Percentiles rank a stretch among this genome's conserved stretches.
phyloP scores from a whole-genome alignment of 1,140 invertebrate species.

The Hylyphantes graminicola region DNA sequence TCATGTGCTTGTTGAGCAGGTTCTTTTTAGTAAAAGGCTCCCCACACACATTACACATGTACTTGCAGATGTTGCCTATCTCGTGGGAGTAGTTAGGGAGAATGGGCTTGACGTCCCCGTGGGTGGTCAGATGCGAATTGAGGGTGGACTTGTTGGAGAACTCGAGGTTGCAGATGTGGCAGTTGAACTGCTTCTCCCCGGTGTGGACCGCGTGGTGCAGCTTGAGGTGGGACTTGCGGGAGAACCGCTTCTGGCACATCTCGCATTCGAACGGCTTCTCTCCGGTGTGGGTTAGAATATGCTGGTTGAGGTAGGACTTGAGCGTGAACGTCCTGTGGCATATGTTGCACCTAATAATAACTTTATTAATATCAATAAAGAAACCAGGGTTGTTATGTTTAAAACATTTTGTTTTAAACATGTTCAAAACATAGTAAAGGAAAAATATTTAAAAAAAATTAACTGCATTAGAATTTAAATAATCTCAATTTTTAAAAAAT shows the following conservation, averaged over 20 bases:
- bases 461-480: too few relatives aligned
- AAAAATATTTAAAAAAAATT: constrained; percentile 62
- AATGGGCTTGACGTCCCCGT: constrained; percentile 62
- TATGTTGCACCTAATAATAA: too few relatives aligned
- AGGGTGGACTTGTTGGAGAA: constrained; percentile 34
- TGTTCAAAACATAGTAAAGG: constrained; percentile 25
- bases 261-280: not conserved
- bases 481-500: too few relatives aligned
- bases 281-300: not conserved
- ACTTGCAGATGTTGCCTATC: constrained; percentile 71
- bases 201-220: constrained; percentile 80
- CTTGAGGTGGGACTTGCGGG: not conserved
- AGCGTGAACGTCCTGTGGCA: not conserved
- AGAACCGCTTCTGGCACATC: not conserved
- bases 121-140: constrained; percentile 50
- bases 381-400: too few relatives aligned
- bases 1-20: not conserved
- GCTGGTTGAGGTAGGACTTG: not conserved
- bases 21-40: not conserved
- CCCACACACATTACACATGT: not conserved
- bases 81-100: constrained; percentile 50
- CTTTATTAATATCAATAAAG: too few relatives aligned
- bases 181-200: constrained; percentile 80
- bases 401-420: too few relatives aligned
- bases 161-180: constrained; percentile 74